Conservation (phyloP, 2,888 invertebrate species). For the Nezara viridula region DNA sequence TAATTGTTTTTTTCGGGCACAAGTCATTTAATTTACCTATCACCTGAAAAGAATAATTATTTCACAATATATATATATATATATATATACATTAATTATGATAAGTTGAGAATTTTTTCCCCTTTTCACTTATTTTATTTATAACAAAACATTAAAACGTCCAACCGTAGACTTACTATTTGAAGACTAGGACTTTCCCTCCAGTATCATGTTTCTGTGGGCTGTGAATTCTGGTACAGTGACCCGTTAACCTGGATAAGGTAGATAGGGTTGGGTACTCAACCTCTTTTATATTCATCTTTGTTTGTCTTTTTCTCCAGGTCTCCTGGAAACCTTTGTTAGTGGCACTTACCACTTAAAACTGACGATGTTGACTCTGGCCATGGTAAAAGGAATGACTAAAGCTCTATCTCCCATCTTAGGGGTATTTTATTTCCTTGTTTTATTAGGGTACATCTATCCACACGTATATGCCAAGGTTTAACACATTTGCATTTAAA, state of each 20-base stretch:
- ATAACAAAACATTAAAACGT: not conserved
- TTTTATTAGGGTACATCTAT: not conserved
- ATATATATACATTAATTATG: no score
- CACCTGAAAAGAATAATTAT: no score
- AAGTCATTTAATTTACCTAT: no score
- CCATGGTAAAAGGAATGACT: not conserved
- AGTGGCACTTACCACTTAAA: constrained; percentile 8
- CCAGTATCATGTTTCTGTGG: not conserved
- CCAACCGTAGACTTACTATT: not conserved
- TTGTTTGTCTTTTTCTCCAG: not conserved
- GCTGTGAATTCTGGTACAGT: not conserved
- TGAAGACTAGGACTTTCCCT: not conserved
- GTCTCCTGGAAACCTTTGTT: not conserved
- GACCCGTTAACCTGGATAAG: not conserved
- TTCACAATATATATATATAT: no score
- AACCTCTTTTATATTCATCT: not conserved
- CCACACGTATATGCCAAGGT: not conserved
- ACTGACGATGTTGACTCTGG: constrained; percentile 26
- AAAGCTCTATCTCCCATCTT: not conserved
- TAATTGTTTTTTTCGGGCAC: no score
- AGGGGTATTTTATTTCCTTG: not conserved
- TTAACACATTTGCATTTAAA: not conserved
- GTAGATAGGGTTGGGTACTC: not conserved
- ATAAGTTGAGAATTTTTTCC: no score
- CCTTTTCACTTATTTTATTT: no score